Conservation (phyloP, 2,113 vertebrate genomes). For the Gnathonemus longibarbis region DNA sequence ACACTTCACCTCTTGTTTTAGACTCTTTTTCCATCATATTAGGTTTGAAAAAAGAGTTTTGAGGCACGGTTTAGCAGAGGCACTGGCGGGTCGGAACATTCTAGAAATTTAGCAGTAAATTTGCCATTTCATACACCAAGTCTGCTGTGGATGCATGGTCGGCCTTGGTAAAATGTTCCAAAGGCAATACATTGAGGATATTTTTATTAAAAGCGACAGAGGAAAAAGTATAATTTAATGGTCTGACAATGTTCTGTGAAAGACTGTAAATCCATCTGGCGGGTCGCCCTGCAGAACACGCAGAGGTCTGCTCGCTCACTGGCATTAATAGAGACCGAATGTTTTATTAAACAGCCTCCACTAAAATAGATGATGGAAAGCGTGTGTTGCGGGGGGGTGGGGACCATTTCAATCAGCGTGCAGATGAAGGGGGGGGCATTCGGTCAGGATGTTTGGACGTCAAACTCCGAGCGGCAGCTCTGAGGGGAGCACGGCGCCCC, state of each 20-base stretch:
- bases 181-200: background rate
- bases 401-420: background rate
- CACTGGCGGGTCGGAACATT: background rate
- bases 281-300: background rate
- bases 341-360: conserved; percentile 15
- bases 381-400: background rate
- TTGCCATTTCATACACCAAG: background rate
- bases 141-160: background rate
- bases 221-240: background rate
- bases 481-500: background rate
- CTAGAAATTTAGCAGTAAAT: background rate
- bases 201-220: background rate
- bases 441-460: background rate
- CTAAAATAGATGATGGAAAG: conserved; percentile 12
- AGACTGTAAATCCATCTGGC: background rate
- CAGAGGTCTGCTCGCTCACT: background rate
- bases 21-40: background rate
- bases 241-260: background rate
- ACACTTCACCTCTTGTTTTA: background rate
- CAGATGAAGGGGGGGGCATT: background rate
- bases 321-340: background rate
- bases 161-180: background rate
- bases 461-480: background rate
- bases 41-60: background rate
- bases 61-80: background rate